Evolutionary conservation across 2,797 vertebrate genomes (phyloP).

Genomic region (Galago senegalensis): DNA sequence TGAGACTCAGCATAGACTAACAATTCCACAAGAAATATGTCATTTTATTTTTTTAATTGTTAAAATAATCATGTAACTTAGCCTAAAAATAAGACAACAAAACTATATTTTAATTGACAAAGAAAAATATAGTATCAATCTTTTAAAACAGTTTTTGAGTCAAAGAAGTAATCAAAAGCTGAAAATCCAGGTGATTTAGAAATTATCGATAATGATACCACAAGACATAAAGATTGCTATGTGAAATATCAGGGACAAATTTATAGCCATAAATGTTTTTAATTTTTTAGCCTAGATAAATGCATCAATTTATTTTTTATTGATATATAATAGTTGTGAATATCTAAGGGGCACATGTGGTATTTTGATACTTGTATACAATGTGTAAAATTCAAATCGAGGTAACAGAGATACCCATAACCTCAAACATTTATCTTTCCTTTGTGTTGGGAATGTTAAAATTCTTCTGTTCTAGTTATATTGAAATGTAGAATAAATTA

Average conservation of each 20-base stretch:
- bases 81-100: not conserved
- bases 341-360: not conserved
- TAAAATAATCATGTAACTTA: conserved; percentile 29
- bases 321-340: not conserved
- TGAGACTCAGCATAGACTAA: not conserved
- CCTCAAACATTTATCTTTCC: not conserved
- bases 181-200: conserved; percentile 46
- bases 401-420: not conserved
- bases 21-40: not conserved
- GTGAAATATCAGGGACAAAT: conserved; percentile 6
- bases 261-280: not conserved
- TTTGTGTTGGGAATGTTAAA: not conserved
- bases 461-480: not conserved
- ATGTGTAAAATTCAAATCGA: not conserved
- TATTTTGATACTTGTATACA: not conserved
- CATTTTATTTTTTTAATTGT: not conserved
- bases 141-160: not conserved
- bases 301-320: not conserved
- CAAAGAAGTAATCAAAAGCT: conserved; percentile 29
- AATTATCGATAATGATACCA: not conserved
- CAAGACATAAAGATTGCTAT: not conserved
- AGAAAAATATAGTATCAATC: not conserved
- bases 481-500: not conserved
- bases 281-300: not conserved
- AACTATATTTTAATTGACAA: not conserved